phyloP scores from a whole-genome alignment of 2,888 invertebrate species.

The Cerastis leucographa region DNA sequence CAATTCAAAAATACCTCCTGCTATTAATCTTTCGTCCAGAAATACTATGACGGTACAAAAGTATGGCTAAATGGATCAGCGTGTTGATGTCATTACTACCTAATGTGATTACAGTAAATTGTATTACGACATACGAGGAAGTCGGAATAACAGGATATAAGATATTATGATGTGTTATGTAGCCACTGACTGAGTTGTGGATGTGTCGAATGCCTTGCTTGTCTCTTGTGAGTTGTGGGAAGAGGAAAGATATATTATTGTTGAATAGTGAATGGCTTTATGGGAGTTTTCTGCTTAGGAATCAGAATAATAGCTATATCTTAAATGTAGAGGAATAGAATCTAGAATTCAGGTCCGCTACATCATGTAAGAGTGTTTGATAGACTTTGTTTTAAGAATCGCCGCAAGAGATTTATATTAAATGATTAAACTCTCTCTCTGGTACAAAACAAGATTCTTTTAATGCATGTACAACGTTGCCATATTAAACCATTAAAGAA shows the following conservation, averaged over 20 bases:
- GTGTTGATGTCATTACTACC: conserved; percentile 80
- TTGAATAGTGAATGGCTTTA: not conserved
- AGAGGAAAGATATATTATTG: not conserved
- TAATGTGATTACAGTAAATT: conserved; percentile 87
- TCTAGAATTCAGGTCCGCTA: not conserved
- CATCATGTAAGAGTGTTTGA: not conserved
- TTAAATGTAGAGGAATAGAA: not conserved
- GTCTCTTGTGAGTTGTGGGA: not conserved
- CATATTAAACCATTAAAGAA: conserved; percentile 63
- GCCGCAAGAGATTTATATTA: not conserved
- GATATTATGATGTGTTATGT: conserved; percentile 73
- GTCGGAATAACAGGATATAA: conserved; percentile 79
- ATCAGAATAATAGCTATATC: not conserved
- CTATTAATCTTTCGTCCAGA: conserved; percentile 1
- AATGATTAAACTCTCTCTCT: conserved; percentile 8
- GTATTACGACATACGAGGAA: conserved; percentile 81
- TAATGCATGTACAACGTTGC: conserved; percentile 20
- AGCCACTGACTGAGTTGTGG: conserved; percentile 43
- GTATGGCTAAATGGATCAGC: conserved; percentile 54
- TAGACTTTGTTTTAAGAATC: not conserved
- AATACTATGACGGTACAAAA: conserved; percentile 27
- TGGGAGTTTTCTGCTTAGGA: not conserved
- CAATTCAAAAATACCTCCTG: not conserved
- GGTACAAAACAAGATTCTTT: conserved; percentile 37
- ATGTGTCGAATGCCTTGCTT: conserved; percentile 35